These are phyloP conservation scores for Neostethus bicornis DNA, from an alignment of 2,797 vertebrate genomes.

Conservation along the genomic window DNA sequence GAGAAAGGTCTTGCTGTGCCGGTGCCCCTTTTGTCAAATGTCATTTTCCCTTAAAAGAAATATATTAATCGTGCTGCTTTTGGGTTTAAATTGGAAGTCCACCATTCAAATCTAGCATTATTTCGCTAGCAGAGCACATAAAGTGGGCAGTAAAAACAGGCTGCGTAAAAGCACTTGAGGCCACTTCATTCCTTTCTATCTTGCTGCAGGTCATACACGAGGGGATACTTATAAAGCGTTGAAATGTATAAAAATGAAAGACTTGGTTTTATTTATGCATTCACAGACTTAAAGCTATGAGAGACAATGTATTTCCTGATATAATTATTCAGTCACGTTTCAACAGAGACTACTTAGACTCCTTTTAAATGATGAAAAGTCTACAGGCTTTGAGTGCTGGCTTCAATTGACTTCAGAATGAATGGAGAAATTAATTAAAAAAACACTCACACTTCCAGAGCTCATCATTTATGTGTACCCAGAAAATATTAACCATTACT, in stretches of 20 bases:
- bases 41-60: slow-evolving; percentile 45
- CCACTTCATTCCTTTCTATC: slow-evolving; percentile 40
- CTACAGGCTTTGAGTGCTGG: slow-evolving; percentile 26
- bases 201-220: slow-evolving; percentile 32
- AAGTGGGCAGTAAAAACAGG: slow-evolving; percentile 30
- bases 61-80: slow-evolving; percentile 18
- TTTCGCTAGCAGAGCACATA: slow-evolving; percentile 45
- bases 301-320: slow-evolving; percentile 15
- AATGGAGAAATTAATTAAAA: slow-evolving; percentile 19
- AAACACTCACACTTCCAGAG: slow-evolving; percentile 3
- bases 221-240: slow-evolving; percentile 43
- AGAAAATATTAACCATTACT: not conserved
- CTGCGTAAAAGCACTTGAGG: slow-evolving; percentile 30
- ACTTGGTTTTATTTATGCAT: slow-evolving; percentile 16
- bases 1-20: slow-evolving; percentile 26
- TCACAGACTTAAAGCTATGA: slow-evolving; percentile 19
- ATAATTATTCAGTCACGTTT: slow-evolving; percentile 36
- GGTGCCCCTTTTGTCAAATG: slow-evolving; percentile 39
- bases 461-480: not conserved
- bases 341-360: slow-evolving; percentile 28
- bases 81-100: not conserved
- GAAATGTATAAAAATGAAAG: slow-evolving; percentile 34
- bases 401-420: slow-evolving; percentile 28
- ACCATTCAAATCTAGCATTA: slow-evolving; percentile 21
- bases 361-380: slow-evolving; percentile 35